These are phyloP conservation scores for Oreochromis niloticus DNA, from an alignment of 2,113 vertebrate genomes.

Conservation along the genomic window DNA sequence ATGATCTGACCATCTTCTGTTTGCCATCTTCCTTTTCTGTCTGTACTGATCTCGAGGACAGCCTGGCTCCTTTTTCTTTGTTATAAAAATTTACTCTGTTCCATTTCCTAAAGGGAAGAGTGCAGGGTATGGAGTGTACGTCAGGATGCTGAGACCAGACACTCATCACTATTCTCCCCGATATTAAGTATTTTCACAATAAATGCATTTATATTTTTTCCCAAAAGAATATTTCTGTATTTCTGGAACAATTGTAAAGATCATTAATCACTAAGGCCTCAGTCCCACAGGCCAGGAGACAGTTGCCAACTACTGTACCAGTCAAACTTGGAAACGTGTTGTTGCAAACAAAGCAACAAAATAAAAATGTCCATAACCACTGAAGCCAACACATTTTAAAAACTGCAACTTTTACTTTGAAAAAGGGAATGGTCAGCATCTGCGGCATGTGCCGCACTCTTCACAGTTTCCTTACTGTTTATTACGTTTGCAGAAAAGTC, in stretches of 20 bases:
- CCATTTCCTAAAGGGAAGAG: neutral
- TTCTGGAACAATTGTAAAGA: neutral
- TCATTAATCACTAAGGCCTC: accelerated
- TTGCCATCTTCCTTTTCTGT: accelerated
- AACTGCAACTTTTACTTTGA: neutral
- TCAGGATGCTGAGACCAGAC: neutral
- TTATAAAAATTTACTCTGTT: neutral
- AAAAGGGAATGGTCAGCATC: neutral
- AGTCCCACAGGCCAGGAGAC: neutral
- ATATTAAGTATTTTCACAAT: neutral
- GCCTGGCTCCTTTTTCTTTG: neutral
- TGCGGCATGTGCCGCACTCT: accelerated
- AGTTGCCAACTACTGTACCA: neutral
- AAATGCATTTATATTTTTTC: neutral
- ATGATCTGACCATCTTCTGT: neutral
- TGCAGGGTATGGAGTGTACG: accelerated
- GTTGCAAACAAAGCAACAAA: neutral
- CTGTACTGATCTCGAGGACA: neutral
- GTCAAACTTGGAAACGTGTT: neutral
- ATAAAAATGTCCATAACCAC: neutral
- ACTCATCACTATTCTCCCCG: neutral
- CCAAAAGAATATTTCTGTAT: neutral
- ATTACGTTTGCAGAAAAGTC: neutral
- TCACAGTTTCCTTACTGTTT: neutral
- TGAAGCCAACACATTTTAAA: neutral